phyloP scores from a whole-genome alignment of 2,888 invertebrate genomes.

The Piscicola geometra region DNA sequence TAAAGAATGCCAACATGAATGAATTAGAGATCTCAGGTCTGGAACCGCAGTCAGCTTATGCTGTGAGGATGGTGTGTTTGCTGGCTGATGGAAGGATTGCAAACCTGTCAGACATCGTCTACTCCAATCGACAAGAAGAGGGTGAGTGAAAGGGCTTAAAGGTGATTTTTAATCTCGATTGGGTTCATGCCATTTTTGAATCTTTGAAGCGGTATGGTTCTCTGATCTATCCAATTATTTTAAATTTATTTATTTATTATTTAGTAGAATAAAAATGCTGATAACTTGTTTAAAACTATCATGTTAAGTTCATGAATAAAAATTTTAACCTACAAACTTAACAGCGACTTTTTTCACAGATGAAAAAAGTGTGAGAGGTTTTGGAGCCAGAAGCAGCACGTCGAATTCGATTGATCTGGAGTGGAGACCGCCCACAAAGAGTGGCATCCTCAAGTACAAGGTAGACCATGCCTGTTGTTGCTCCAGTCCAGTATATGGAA shows the following conservation, averaged over 20 bases:
- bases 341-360: too few relatives aligned
- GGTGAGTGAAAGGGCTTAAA: too few relatives aligned
- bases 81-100: slow-evolving; percentile 50
- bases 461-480: too few relatives aligned
- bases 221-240: too few relatives aligned
- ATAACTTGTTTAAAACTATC: too few relatives aligned
- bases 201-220: too few relatives aligned
- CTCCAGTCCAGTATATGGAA: too few relatives aligned
- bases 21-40: slow-evolving; percentile 47
- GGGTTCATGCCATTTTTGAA: too few relatives aligned
- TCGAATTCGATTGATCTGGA: slow-evolving; percentile 47
- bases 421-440: slow-evolving; percentile 51
- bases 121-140: slow-evolving; percentile 33
- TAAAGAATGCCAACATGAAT: slow-evolving; percentile 46
- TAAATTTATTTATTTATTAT: background rate
- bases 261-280: too few relatives aligned
- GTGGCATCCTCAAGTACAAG: slow-evolving; percentile 47
- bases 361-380: slow-evolving; percentile 42
- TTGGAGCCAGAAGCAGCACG: slow-evolving; percentile 38
- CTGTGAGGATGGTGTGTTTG: slow-evolving; percentile 50
- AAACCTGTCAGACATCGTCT: slow-evolving; percentile 48
- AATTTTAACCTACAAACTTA: too few relatives aligned
- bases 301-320: too few relatives aligned
- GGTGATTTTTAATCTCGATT: too few relatives aligned
- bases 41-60: slow-evolving; percentile 48